phyloP scores from a whole-genome alignment of 2,888 invertebrate species.

The Lasioglossum zephyrum region DNA sequence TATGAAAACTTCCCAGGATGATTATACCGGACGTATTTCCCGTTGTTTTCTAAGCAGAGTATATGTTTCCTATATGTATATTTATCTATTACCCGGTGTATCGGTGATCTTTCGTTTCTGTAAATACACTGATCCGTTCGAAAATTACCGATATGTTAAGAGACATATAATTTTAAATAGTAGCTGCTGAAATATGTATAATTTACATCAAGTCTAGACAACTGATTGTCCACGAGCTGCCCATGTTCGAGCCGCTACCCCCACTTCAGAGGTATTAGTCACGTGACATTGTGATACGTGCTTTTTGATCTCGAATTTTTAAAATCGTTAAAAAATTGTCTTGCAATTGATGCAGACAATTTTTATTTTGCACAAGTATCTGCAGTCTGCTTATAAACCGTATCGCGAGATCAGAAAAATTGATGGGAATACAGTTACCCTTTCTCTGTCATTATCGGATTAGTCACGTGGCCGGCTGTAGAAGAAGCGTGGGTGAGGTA shows the following conservation, averaged over 20 bases:
- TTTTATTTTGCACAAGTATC: too few relatives aligned
- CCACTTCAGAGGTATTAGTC: neutral
- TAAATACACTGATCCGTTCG: conserved; percentile 45
- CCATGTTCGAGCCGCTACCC: neutral
- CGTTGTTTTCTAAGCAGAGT: conserved; percentile 30
- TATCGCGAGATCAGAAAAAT: too few relatives aligned
- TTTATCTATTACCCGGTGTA: conserved; percentile 25
- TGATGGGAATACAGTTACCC: too few relatives aligned
- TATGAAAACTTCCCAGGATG: conserved; percentile 23
- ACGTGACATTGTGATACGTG: too few relatives aligned
- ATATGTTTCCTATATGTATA: conserved; percentile 33
- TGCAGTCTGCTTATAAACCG: too few relatives aligned
- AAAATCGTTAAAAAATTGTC: too few relatives aligned
- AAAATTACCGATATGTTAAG: conserved; percentile 18
- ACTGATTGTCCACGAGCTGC: neutral
- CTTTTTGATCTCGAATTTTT: too few relatives aligned
- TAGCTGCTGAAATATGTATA: neutral
- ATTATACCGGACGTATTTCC: conserved; percentile 35
- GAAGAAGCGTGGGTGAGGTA: too few relatives aligned
- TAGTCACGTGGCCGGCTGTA: too few relatives aligned
- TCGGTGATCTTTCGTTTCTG: conserved; percentile 29
- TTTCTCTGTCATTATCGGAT: too few relatives aligned
- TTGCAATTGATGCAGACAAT: too few relatives aligned
- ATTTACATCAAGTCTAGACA: neutral
- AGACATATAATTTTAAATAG: neutral